Evolutionary conservation across 2,797 vertebrate species (phyloP), one percentile per base, ranked within the genome.

Genomic region (Urosaurus nigricauda): DNA sequence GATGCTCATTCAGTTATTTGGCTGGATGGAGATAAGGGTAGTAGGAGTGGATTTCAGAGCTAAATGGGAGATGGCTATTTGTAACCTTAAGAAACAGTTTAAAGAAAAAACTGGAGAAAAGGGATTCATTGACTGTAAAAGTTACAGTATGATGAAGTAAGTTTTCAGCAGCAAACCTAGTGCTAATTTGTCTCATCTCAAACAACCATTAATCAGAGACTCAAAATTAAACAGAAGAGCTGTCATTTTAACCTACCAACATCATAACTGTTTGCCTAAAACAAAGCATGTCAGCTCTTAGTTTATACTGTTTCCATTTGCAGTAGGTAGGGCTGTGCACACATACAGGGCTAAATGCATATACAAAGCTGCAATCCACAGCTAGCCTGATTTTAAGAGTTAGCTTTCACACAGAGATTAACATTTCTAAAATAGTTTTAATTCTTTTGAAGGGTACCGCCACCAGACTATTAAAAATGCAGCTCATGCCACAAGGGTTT

Each of bases 391-490:
- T 91, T 93, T 90, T 82, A 60, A 40, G 91, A 92, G 92, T 92
- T 92, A 37, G 13, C 92, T 93, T 90, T 58, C 29, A 88, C 87
- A 94, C 91, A 89, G 8, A 79, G 63, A 93, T 90, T 90, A 95
- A 89, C 90, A 89, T 90, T 87, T 94, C 87, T 90, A 90, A 94
- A 96, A 94, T 95, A 87, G 93, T 93, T 91, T 71, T 65, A 84
- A 87, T 87, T 85, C 91, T 94, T 79, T 71, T 78, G 26, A 82
- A 56, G 83, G 86, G 63, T 80, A 78, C 21, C 60, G 90, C 3
- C 73, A 8, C 81, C 85, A 79, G 82, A 88, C 91, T 92, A 21
- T 29, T 84, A 86, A 90, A 94, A 90, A 92, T 91, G 94, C 75
- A 91, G 78, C 51, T 93, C 87, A 68, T 90, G 93, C 68, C 26